Evolutionary conservation across 1,140 invertebrate genomes (phyloP).

Genomic region (Lutraria rhynchaena): DNA sequence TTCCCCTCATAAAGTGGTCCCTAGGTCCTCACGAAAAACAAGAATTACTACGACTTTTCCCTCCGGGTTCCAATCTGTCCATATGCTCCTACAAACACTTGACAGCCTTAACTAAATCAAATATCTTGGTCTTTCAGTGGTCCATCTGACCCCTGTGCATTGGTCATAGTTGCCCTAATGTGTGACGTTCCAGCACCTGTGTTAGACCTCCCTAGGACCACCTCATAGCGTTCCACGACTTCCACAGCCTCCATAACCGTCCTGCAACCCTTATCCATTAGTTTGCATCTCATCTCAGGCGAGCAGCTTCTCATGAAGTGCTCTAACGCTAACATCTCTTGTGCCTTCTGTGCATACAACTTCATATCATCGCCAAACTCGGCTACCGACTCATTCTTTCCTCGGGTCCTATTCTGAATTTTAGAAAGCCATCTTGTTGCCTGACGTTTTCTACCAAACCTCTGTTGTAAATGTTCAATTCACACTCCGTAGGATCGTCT

Average conservation of each 20-base stretch:
- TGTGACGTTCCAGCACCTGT: conserved; percentile 46
- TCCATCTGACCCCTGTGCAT: too few species aligned
- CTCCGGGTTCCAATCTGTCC: neutral
- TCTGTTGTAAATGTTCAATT: neutral
- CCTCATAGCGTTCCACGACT: conserved; percentile 3
- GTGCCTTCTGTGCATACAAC: neutral
- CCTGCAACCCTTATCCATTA: conserved; percentile 8
- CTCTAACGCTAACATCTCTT: conserved; percentile 7
- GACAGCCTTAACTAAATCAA: too few species aligned
- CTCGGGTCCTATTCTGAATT: neutral
- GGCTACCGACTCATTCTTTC: neutral
- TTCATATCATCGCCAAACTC: too few species aligned
- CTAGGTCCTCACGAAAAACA: neutral
- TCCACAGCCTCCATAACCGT: conserved; percentile 5
- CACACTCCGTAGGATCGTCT: too few species aligned
- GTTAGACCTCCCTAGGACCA: conserved; percentile 43
- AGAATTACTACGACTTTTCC: neutral
- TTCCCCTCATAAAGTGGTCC: neutral
- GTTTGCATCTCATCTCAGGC: conserved; percentile 10
- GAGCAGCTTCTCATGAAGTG: neutral
- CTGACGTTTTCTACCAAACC: neutral
- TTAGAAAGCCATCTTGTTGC: neutral
- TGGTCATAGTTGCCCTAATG: neutral
- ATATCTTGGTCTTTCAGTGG: too few species aligned
- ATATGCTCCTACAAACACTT: neutral